phyloP scores from a whole-genome alignment of 1,140 invertebrate species.

The Telenomus remus region DNA sequence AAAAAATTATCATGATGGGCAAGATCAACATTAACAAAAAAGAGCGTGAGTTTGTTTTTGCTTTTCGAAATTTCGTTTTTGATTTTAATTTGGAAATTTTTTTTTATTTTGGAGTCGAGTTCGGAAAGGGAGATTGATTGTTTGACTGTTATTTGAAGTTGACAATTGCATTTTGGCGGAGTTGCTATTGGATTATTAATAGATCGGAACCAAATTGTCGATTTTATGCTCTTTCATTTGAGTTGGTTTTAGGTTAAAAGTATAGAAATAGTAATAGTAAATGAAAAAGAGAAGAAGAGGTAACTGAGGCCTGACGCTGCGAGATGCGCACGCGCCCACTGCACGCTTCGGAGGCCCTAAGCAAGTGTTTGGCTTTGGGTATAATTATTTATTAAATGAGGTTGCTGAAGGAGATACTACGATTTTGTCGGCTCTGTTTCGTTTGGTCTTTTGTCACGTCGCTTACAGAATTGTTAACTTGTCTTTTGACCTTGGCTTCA shows the following conservation, averaged over 20 bases:
- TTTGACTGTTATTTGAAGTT: constrained; percentile 2
- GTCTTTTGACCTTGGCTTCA: too few species aligned
- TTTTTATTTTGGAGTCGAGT: constrained; percentile 3
- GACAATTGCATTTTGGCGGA: neutral
- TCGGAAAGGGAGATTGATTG: too few species aligned
- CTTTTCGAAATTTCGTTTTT: constrained; percentile 23
- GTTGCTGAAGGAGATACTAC: neutral
- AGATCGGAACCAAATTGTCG: constrained; percentile 26
- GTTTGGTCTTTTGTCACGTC: neutral
- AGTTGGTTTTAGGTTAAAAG: constrained; percentile 33
- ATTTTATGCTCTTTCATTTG: constrained; percentile 19
- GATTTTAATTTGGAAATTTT: neutral
- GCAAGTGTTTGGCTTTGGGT: constrained; percentile 5
- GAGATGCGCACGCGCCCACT: constrained; percentile 30
- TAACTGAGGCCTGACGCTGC: constrained; percentile 15
- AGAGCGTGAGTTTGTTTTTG: constrained; percentile 15
- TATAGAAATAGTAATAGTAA: constrained; percentile 34
- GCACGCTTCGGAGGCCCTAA: constrained; percentile 8
- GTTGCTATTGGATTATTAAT: constrained; percentile 36
- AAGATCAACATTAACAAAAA: constrained; percentile 6
- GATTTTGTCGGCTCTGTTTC: neutral
- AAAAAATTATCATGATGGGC: neutral
- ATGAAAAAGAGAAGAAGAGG: constrained; percentile 32
- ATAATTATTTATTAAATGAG: constrained; percentile 8
- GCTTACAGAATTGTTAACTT: too few species aligned